Percentiles rank a stretch among this genome's conserved stretches.
Evolutionary conservation across 2,888 invertebrate genomes (phyloP).

Genomic region (Erebia aethiops): DNA sequence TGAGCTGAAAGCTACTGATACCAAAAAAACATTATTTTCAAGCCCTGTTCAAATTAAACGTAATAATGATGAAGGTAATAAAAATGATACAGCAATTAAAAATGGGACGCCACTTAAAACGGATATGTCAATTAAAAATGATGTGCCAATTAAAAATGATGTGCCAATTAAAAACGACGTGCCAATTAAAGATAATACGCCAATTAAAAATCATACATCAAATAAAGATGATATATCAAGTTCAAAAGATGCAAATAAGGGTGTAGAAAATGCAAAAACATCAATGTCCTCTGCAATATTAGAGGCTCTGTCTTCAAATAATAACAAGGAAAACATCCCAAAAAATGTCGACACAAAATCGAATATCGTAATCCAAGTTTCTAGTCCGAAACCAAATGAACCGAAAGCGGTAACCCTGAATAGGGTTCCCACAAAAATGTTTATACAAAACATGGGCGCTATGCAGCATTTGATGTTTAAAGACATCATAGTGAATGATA

Average conservation of each 20-base stretch:
- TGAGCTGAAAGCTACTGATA: conserved; percentile 1
- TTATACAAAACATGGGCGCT: conserved; percentile 30
- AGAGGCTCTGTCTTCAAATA: background rate
- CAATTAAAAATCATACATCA: too few species aligned
- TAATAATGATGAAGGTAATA: conserved; percentile 13
- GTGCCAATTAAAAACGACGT: conserved; percentile 37
- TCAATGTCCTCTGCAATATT: background rate
- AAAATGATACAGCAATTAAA: conserved; percentile 38
- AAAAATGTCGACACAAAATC: conserved; percentile 1
- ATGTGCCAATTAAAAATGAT: conserved; percentile 42
- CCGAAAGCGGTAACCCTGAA: conserved; percentile 13
- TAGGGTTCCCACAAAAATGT: conserved; percentile 32
- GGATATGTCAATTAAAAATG: conserved; percentile 26
- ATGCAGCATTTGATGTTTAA: conserved; percentile 33
- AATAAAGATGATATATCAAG: background rate
- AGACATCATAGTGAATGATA: conserved; percentile 50
- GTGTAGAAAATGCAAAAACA: background rate
- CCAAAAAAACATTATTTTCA: conserved; percentile 21
- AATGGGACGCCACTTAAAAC: conserved; percentile 43
- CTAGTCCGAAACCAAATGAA: background rate
- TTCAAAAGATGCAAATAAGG: background rate
- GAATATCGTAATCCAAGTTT: background rate
- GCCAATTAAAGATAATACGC: background rate
- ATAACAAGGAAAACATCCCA: background rate
- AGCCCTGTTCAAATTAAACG: conserved; percentile 18